Evolutionary conservation across 1,140 invertebrate genomes (phyloP).

Genomic region (Drosophila kikkawai): DNA sequence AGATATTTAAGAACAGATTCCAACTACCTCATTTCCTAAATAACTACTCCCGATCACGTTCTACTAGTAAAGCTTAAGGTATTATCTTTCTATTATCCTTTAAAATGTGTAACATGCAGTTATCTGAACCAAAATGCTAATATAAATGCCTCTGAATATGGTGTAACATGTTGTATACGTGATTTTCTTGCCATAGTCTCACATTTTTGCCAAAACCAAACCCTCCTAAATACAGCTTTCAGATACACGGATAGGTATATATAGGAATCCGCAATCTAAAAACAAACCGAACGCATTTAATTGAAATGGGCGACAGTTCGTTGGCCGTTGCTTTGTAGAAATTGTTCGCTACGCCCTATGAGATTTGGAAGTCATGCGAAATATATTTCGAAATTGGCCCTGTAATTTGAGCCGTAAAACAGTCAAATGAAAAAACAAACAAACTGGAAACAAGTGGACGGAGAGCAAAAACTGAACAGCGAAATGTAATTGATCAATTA

Average conservation of each 20-base stretch:
- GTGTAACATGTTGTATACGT: constrained; percentile 34
- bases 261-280: constrained; percentile 6
- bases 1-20: neutral
- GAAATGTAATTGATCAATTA: constrained; percentile 46
- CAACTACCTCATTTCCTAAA: neutral
- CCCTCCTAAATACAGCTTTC: constrained; percentile 14
- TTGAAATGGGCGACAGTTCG: constrained; percentile 38
- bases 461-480: constrained; percentile 25
- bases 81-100: too few species aligned
- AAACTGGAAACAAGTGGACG: constrained; percentile 19
- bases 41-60: neutral
- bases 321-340: constrained; percentile 3
- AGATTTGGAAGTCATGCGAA: constrained; percentile 45
- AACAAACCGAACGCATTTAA: constrained; percentile 34
- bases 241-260: neutral
- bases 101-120: neutral
- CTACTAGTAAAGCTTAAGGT: too few species aligned
- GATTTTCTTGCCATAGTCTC: constrained; percentile 9
- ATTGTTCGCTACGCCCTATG: constrained; percentile 43
- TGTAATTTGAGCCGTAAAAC: constrained; percentile 39
- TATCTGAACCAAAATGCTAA: constrained; percentile 11
- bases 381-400: constrained; percentile 57
- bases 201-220: neutral
- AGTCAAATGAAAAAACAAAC: constrained; percentile 19
- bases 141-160: constrained; percentile 14